Conservation (phyloP, 2,888 invertebrate genomes). For the Balanococcus diminutus region DNA sequence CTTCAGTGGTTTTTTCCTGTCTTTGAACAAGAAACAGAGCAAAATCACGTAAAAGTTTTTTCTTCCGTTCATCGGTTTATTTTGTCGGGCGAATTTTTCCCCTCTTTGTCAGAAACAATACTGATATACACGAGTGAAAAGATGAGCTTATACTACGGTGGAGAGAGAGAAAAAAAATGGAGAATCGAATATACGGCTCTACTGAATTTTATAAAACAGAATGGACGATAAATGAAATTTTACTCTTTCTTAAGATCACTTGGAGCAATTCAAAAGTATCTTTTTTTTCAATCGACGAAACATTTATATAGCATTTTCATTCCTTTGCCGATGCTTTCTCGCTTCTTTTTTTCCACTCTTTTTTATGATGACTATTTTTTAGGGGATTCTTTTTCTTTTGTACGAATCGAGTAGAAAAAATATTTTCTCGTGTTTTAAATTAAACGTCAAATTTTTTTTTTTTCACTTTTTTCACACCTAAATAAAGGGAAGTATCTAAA, state of each 20-base stretch:
- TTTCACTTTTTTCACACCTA: neutral
- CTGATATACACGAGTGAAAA: neutral
- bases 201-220: neutral
- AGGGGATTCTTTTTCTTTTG: neutral
- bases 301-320: neutral
- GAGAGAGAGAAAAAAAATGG: neutral
- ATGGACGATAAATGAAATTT: neutral
- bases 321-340: neutral
- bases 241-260: neutral
- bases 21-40: too few relatives aligned
- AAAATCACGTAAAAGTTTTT: neutral
- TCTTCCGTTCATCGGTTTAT: neutral
- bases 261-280: neutral
- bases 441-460: neutral
- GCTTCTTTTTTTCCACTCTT: neutral
- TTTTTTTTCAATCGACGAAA: neutral
- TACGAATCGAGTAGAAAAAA: neutral
- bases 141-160: neutral
- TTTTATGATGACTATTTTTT: neutral
- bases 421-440: neutral
- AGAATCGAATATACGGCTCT: neutral
- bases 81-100: neutral
- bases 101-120: neutral
- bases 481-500: neutral
- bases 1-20: neutral